Base-by-base conservation (phyloP, 2,113 vertebrate genomes). In the Rhinolophus sinicus region DNA sequence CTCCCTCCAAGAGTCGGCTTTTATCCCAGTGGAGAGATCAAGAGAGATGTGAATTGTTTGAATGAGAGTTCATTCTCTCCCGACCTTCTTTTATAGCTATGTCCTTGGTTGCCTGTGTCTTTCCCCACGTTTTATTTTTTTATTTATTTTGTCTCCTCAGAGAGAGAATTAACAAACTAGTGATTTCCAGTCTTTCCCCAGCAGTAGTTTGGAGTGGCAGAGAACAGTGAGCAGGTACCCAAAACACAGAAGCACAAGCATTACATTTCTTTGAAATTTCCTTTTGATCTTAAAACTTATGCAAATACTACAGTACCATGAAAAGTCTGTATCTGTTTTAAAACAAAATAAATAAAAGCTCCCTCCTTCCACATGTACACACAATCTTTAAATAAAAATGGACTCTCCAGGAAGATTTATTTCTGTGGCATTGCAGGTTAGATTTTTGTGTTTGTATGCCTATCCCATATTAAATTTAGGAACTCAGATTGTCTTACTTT, bases 131-230 rank as follows among this genome's bases (percentile, higher is more conserved):
- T 96, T 82, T 82, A 50, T 75, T 72, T 6, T 64, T 67, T 93
- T 94, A 84, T 82, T 90, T 72, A 76, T 69, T n/a, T 96, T 54
- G 78, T 96, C 40, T 40, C 60, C 69, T 93, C 77, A 87, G 91
- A 52, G 52, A 95, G 94, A 95, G 18, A 73, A 64, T 47, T 97
- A 72, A 58, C 89, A 94, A 92, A 60, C 33, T 38, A 11, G 40
- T 65, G 35, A 58, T 75, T 95, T 83, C 80, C 73, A 64, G 5
- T 22, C 44, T 86, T 96, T 83, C 38, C 83, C 69, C n/a, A 30
- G 60, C 88, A 95, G 73, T 64, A 58, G 76, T 82, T 88, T 54
- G 22, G 30, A 67, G 35, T 52, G 58, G 69, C 58, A 7, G 73
- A 76, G 70, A 69, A 19, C 8, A 52, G 50, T 3, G 0, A 65